Conservation (phyloP, 2,888 invertebrate species). For the Eremobia ochroleuca region DNA sequence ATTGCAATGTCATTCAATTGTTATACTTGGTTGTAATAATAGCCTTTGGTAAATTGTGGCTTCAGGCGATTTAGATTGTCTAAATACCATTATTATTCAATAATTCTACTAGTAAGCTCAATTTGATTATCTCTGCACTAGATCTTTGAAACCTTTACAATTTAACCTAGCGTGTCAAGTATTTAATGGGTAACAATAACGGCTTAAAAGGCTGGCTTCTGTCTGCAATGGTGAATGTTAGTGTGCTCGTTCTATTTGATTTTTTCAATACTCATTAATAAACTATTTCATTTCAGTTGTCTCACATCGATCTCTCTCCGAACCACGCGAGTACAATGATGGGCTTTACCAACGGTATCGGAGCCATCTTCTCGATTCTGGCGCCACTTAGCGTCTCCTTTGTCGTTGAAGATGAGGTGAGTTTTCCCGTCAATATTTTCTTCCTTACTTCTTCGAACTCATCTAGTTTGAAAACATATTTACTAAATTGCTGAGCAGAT, state of each 20-base stretch:
- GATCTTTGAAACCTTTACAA: background rate
- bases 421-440: background rate
- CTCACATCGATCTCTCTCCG: slow-evolving; percentile 96
- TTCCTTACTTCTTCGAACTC: background rate
- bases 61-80: background rate
- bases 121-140: slow-evolving; percentile 4
- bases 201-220: background rate
- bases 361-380: slow-evolving; percentile 94
- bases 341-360: slow-evolving; percentile 96
- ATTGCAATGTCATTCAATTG: background rate
- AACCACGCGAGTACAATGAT: slow-evolving; percentile 96
- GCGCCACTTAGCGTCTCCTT: slow-evolving; percentile 94
- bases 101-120: background rate
- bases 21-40: background rate
- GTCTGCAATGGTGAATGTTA: background rate
- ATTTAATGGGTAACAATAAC: background rate
- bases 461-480: background rate
- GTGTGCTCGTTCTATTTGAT: background rate
- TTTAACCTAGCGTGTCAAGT: background rate
- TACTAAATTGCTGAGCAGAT: background rate
- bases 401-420: slow-evolving; percentile 93
- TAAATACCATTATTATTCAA: background rate
- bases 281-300: slow-evolving; percentile 87
- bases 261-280: background rate
- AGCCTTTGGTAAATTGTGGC: background rate